These are phyloP conservation scores for Drosophila tripunctata DNA, from an alignment of 2,888 invertebrate genomes.

Conservation along the genomic window DNA sequence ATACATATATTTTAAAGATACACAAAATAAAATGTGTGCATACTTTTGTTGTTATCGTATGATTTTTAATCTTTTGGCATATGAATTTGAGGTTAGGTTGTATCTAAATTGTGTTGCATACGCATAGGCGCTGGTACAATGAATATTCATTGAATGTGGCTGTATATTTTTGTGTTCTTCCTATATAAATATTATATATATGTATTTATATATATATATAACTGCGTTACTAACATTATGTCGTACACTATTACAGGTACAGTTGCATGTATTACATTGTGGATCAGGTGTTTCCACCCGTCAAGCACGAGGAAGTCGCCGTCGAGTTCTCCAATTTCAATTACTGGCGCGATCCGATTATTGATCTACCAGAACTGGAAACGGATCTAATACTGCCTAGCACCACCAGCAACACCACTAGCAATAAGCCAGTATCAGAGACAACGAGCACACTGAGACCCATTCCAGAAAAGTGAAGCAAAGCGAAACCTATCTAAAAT, in stretches of 20 bases:
- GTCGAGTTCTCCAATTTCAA: slow-evolving; percentile 93
- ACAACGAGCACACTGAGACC: slow-evolving; percentile 73
- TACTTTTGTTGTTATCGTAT: slow-evolving; percentile 37
- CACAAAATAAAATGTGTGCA: slow-evolving; percentile 64
- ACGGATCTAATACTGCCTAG: slow-evolving; percentile 38
- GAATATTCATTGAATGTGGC: background rate
- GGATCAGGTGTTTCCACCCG: slow-evolving; percentile 97
- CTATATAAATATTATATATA: background rate
- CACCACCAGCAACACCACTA: too few species aligned
- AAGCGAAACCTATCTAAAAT: slow-evolving; percentile 4
- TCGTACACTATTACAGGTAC: slow-evolving; percentile 86
- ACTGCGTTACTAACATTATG: background rate
- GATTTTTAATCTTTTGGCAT: slow-evolving; percentile 34
- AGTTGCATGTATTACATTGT: slow-evolving; percentile 96
- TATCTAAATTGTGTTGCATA: slow-evolving; percentile 35
- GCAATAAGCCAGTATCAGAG: too few species aligned
- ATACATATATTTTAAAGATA: slow-evolving; percentile 9
- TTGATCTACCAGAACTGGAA: slow-evolving; percentile 84
- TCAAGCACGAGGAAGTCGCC: slow-evolving; percentile 87
- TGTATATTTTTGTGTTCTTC: background rate
- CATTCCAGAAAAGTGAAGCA: slow-evolving; percentile 84
- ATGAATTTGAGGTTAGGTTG: slow-evolving; percentile 14
- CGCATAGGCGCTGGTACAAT: slow-evolving; percentile 33
- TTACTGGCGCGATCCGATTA: slow-evolving; percentile 96
- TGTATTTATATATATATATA: too few species aligned